phyloP scores from a whole-genome alignment of 2,797 vertebrate genomes.

The Phoebastria nigripes region DNA sequence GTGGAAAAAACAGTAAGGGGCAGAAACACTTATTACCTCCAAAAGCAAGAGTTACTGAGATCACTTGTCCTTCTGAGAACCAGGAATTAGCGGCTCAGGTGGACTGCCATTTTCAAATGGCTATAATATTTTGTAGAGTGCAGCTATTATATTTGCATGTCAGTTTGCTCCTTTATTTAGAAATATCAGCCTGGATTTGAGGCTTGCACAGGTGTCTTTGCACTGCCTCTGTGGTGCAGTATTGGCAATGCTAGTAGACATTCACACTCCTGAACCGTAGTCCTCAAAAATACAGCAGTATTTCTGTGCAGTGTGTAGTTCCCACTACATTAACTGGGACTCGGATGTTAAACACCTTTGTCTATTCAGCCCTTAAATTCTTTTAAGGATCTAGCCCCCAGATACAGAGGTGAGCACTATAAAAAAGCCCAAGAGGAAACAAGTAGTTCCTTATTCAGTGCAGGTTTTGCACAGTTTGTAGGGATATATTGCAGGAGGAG shows the following conservation, averaged over 20 bases:
- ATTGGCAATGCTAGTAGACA: neutral
- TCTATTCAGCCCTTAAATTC: neutral
- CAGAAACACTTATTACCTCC: neutral
- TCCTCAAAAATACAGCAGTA: neutral
- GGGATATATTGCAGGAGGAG: neutral
- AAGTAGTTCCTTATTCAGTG: neutral
- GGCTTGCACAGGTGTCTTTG: neutral
- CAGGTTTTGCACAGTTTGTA: neutral
- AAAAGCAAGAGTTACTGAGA: neutral
- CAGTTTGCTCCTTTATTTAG: neutral
- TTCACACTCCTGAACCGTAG: neutral
- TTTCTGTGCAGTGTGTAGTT: neutral
- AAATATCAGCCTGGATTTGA: neutral
- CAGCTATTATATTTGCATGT: neutral
- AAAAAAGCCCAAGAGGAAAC: neutral
- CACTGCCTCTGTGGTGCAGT: neutral
- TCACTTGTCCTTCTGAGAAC: neutral
- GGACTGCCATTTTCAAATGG: neutral
- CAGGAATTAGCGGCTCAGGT: neutral
- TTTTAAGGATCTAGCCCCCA: neutral
- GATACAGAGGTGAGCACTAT: neutral
- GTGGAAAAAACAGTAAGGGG: neutral
- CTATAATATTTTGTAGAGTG: neutral
- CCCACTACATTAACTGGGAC: neutral
- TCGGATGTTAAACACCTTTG: neutral